Conservation (phyloP, 2,888 invertebrate genomes). For the Helicoverpa assulta region DNA sequence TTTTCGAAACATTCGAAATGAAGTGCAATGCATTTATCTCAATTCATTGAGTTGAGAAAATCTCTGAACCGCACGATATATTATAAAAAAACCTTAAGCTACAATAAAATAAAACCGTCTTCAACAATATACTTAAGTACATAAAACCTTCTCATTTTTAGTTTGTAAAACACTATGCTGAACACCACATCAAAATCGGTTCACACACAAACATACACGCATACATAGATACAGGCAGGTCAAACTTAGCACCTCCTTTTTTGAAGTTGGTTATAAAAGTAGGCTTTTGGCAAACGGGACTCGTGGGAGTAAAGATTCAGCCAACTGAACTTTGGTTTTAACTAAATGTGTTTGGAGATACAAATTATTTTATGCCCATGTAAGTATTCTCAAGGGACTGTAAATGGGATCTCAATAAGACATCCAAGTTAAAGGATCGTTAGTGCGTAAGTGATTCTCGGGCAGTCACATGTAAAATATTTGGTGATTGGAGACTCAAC, state of each 20-base stretch:
- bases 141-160: too few species aligned
- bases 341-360: neutral
- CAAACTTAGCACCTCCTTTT: too few species aligned
- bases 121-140: too few species aligned
- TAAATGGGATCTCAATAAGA: neutral
- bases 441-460: neutral
- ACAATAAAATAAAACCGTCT: too few species aligned
- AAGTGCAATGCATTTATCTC: constrained; percentile 75
- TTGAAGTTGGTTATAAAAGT: constrained; percentile 44
- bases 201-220: too few species aligned
- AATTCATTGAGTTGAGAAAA: constrained; percentile 75
- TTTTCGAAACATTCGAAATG: constrained; percentile 63
- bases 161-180: too few species aligned
- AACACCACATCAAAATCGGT: too few species aligned
- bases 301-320: constrained; percentile 4
- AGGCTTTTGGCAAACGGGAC: constrained; percentile 31
- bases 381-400: neutral
- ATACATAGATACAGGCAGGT: too few species aligned
- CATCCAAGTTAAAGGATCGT: neutral
- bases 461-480: too few species aligned
- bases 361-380: neutral
- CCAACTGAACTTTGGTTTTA: neutral
- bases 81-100: constrained; percentile 65
- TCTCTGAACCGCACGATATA: constrained; percentile 73
- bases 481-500: too few species aligned